Percentiles rank a stretch among this genome's conserved stretches.
Conservation (phyloP, 1,140 invertebrate species). For the Coelopa frigida region DNA sequence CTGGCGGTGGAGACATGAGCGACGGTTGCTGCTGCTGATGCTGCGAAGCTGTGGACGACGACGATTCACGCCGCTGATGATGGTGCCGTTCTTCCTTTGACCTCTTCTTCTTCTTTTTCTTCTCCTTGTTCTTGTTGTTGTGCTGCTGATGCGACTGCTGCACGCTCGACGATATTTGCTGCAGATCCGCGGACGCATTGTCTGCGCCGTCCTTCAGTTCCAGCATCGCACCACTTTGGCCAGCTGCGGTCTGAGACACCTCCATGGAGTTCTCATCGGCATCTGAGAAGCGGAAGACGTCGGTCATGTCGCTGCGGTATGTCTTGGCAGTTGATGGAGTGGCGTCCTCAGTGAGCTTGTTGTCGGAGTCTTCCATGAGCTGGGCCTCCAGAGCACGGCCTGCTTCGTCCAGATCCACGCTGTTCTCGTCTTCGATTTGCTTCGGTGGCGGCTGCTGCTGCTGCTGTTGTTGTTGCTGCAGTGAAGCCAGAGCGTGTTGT, state of each 20-base stretch:
- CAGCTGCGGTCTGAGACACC: too few relatives aligned
- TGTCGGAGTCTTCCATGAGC: constrained; percentile 56
- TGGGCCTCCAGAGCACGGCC: constrained; percentile 72
- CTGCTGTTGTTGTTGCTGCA: constrained; percentile 34
- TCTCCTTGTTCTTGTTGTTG: constrained; percentile 55
- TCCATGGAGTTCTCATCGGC: constrained; percentile 45
- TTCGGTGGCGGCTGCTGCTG: constrained; percentile 25
- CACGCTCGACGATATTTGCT: not conserved
- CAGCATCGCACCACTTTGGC: too few relatives aligned
- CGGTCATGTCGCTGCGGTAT: constrained; percentile 40
- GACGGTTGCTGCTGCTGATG: constrained; percentile 4
- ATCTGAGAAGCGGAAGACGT: constrained; percentile 47
- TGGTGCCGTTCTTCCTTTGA: constrained; percentile 69
- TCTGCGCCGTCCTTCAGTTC: constrained; percentile 1
- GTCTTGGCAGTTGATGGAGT: constrained; percentile 40
- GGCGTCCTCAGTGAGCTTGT: constrained; percentile 34
- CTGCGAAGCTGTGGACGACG: constrained; percentile 47
- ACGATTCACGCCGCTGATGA: constrained; percentile 57
- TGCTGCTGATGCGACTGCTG: constrained; percentile 16
- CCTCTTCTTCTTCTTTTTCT: constrained; percentile 76
- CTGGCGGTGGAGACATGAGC: constrained; percentile 7
- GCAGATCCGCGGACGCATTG: not conserved
- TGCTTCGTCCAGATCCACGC: constrained; percentile 69
- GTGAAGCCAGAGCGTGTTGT: constrained; percentile 20
- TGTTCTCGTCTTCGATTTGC: constrained; percentile 62